Conservation (phyloP, 2,113 vertebrate species). For the Clarias gariepinus region DNA sequence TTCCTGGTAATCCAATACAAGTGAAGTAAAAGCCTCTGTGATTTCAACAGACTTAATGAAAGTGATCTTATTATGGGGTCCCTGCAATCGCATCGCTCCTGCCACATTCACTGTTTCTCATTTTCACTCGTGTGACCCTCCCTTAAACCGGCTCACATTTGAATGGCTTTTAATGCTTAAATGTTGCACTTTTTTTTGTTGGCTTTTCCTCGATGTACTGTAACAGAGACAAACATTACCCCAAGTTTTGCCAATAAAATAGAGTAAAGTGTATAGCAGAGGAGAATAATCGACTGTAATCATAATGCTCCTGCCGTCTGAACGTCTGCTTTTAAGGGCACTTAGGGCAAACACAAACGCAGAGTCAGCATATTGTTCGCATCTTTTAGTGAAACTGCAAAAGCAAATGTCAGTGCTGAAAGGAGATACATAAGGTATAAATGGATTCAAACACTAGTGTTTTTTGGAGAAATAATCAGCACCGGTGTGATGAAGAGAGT, state of each 20-base stretch:
- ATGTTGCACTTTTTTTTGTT: conserved; percentile 31
- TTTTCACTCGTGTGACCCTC: conserved; percentile 57
- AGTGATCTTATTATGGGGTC: conserved; percentile 62
- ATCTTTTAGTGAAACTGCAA: background rate
- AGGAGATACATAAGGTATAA: background rate
- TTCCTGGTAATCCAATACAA: conserved; percentile 62
- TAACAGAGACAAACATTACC: background rate
- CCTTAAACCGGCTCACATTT: conserved; percentile 48
- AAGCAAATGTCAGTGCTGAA: background rate
- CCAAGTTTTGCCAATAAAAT: background rate
- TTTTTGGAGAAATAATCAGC: background rate
- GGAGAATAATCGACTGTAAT: conserved; percentile 4
- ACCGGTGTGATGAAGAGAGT: background rate
- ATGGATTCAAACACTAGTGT: background rate
- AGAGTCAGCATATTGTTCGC: background rate
- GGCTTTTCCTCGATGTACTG: background rate
- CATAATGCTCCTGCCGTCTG: background rate
- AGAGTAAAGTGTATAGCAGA: conserved; percentile 2
- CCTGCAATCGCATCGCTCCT: conserved; percentile 42
- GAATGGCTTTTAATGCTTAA: conserved; percentile 49
- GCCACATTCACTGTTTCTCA: conserved; percentile 59
- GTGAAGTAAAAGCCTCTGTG: conserved; percentile 63
- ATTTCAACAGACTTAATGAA: conserved; percentile 63
- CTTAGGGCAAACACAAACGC: background rate
- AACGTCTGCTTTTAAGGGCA: background rate